phyloP scores from a whole-genome alignment of 2,113 vertebrate species.

The Oxyruncus cristatus region DNA sequence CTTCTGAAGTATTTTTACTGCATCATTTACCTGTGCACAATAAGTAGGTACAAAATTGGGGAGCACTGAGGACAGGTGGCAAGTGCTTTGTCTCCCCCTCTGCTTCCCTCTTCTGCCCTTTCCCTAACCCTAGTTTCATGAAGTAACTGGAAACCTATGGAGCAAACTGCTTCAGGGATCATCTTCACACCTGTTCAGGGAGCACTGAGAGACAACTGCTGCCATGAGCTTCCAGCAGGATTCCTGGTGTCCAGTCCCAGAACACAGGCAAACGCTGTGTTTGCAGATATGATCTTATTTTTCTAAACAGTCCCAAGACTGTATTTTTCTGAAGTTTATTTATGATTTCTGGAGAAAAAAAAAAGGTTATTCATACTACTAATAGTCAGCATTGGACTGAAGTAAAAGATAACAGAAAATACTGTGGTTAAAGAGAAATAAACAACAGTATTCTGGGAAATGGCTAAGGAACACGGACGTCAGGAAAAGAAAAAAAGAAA shows the following conservation, averaged over 20 bases:
- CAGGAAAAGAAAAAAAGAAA: neutral
- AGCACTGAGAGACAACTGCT: neutral
- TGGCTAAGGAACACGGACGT: neutral
- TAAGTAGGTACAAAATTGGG: neutral
- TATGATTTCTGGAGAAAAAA: neutral
- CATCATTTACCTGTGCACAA: no score
- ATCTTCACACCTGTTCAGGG: neutral
- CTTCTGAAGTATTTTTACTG: neutral
- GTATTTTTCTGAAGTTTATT: neutral
- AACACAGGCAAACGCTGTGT: neutral
- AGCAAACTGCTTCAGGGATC: neutral
- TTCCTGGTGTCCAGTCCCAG: neutral
- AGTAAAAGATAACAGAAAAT: neutral
- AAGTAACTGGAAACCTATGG: rapidly evolving
- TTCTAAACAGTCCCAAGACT: neutral
- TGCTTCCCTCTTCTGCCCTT: neutral
- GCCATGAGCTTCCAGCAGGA: neutral
- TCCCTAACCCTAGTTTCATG: neutral
- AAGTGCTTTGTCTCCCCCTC: neutral
- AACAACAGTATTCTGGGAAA: constrained; percentile 39
- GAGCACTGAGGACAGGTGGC: neutral
- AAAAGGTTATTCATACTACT: neutral
- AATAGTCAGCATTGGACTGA: neutral
- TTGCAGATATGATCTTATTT: neutral
- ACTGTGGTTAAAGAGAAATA: neutral